Percentiles rank a stretch among this genome's conserved stretches.
These are phyloP conservation scores for Cryptophagus acutangulus DNA, from an alignment of 2,888 invertebrate genomes.

Conservation along the genomic window DNA sequence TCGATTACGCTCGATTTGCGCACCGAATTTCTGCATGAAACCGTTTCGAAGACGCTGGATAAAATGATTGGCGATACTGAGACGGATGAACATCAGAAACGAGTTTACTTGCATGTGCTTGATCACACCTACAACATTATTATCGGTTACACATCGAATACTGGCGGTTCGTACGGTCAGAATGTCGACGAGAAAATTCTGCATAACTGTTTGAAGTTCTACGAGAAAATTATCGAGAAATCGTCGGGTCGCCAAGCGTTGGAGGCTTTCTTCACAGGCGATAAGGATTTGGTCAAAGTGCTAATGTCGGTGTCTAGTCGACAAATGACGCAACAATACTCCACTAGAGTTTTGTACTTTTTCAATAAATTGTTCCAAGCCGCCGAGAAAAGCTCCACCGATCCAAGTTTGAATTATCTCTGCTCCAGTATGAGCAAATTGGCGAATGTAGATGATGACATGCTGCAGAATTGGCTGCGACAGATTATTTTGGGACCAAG, in stretches of 20 bases:
- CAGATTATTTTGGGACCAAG: conserved; percentile 58
- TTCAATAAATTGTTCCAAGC: conserved; percentile 68
- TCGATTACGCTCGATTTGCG: conserved; percentile 73
- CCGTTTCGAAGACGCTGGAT: conserved; percentile 58
- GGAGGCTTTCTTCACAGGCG: conserved; percentile 71
- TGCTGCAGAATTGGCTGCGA: conserved; percentile 61
- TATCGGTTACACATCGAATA: conserved; percentile 53
- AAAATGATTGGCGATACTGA: conserved; percentile 59
- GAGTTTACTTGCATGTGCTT: conserved; percentile 59
- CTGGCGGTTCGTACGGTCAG: not conserved
- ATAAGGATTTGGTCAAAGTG: conserved; percentile 69
- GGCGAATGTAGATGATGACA: conserved; percentile 58
- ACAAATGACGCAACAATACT: conserved; percentile 64
- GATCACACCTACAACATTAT: conserved; percentile 65
- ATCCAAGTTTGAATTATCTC: conserved; percentile 59
- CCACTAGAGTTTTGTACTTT: conserved; percentile 73
- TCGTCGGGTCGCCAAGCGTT: conserved; percentile 76
- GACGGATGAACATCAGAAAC: conserved; percentile 60
- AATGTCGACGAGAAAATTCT: conserved; percentile 58
- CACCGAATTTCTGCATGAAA: conserved; percentile 68
- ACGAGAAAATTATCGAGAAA: conserved; percentile 81
- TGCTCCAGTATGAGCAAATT: conserved; percentile 64
- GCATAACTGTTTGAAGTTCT: conserved; percentile 71
- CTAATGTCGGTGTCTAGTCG: conserved; percentile 71
- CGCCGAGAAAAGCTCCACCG: conserved; percentile 59